These are phyloP conservation scores for Andrena hattorfiana DNA, from an alignment of 2,888 invertebrate species.

Conservation along the genomic window DNA sequence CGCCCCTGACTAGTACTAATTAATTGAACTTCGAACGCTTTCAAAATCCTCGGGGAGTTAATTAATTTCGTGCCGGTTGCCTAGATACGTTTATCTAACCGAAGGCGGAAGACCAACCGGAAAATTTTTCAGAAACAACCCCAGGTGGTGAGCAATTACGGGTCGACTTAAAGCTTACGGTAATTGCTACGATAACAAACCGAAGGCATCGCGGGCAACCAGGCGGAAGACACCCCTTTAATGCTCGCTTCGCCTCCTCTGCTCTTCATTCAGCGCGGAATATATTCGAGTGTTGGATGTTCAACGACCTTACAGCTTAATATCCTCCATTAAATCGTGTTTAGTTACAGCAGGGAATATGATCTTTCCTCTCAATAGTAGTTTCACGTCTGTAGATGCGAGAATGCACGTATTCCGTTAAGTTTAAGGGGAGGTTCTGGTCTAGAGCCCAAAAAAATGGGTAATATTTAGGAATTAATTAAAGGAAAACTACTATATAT, in stretches of 20 bases:
- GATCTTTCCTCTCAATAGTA: neutral
- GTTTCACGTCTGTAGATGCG: neutral
- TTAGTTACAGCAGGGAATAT: slow-evolving; percentile 13
- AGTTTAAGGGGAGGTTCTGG: no score
- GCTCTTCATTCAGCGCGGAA: neutral
- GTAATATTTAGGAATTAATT: no score
- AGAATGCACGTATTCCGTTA: no score
- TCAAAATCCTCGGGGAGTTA: slow-evolving; percentile 16
- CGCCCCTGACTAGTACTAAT: slow-evolving; percentile 9
- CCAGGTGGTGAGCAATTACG: neutral
- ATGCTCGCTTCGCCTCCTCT: neutral
- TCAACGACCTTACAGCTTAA: slow-evolving; percentile 11
- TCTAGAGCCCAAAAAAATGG: no score
- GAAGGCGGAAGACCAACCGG: neutral
- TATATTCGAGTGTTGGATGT: neutral
- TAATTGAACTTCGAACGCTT: slow-evolving; percentile 21
- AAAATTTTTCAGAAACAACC: neutral
- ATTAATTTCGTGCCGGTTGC: slow-evolving; percentile 28
- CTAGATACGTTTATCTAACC: neutral
- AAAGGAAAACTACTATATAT: no score
- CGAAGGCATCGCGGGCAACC: neutral
- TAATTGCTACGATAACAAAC: slow-evolving; percentile 28
- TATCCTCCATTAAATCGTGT: slow-evolving; percentile 13
- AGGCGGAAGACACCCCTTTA: neutral
- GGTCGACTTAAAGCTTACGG: neutral